phyloP scores from a whole-genome alignment of 2,113 vertebrate genomes.

The Catharus minimus region DNA sequence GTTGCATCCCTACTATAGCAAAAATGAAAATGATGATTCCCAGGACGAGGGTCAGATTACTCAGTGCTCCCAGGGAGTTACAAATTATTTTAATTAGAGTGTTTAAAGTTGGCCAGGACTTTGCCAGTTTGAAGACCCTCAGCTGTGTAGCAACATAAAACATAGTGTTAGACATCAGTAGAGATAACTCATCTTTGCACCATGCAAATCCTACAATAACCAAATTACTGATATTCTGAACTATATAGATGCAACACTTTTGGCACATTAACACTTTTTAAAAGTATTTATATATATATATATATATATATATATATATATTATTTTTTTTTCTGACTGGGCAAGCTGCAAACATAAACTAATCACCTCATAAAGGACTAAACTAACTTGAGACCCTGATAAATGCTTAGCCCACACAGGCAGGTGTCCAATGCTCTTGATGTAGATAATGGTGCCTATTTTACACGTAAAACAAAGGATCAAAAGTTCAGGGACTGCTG shows the following conservation, averaged over 20 bases:
- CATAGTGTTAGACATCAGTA: neutral
- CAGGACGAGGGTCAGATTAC: constrained; percentile 94
- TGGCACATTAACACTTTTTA: rapidly evolving
- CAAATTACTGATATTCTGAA: neutral
- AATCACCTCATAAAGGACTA: rapidly evolving
- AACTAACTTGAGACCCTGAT: neutral
- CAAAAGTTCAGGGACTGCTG: neutral
- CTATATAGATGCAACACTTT: neutral
- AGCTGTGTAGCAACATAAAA: constrained; percentile 77
- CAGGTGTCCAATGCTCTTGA: neutral
- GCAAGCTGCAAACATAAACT: neutral
- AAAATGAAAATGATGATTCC: constrained; percentile 97
- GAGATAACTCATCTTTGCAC: neutral
- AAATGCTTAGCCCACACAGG: neutral
- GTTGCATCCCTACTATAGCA: constrained; percentile 93
- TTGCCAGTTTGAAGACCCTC: constrained; percentile 96
- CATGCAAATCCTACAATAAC: neutral
- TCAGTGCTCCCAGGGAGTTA: constrained; percentile 92
- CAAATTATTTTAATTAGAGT: constrained; percentile 98
- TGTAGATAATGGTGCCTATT: neutral
- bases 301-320: neutral
- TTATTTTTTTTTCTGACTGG: too few species aligned
- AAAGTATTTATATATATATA: neutral
- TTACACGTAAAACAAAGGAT: neutral
- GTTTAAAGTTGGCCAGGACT: constrained; percentile 98